Evolutionary conservation across 1,140 invertebrate genomes (phyloP), one percentile per base, ranked within the genome.

Genomic region (Caenorhabditis remanei): DNA sequence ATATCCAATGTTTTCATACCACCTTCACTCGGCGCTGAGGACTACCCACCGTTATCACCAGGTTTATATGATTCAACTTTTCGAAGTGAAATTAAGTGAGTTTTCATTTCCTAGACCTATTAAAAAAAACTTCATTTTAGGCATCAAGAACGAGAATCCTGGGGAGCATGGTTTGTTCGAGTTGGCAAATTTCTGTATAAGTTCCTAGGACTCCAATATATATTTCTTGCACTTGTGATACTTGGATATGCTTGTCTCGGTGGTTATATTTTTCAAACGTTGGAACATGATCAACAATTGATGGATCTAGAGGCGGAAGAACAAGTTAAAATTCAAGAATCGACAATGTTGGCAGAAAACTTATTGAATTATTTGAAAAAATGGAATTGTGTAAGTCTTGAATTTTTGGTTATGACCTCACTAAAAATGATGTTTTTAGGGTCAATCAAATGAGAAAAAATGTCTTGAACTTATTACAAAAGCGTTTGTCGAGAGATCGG

Each of bases 241-340:
- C 53, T 84, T 84, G 83, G 83, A 2, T 84, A 84, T 24, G 83
- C 55, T 9, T 63, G 55, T 48, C 53, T 85, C 6, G 84, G 84
- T 6, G 84, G 84, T n/a, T 58, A 43, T 24, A 63, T 85, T 9
- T 85, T 85, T 61, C 84, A 50, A 48, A n/a, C 41, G 1, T 85
- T 85, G 21, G 84, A 85, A 85, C 61, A 79, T 32, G 71, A 79
- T 24, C 71, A 79, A n/a, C 71, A 79, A n/a, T n/a, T 21, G 32
- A 13, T 79, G 46, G 71, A 79, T 53, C 46, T 79, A 21, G 71
- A 79, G 41, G 46, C 8, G 11, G 71, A 79, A 40, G 5, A 79
- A 14, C 46, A 43, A 24, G 24, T 40, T 13, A 58, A 40, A 50
- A 13, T 65, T 9, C 5, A n/a, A 41, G 46, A 63, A 11, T 50